phyloP scores from a whole-genome alignment of 2,888 invertebrate species.

The Clistopyga incitator region DNA sequence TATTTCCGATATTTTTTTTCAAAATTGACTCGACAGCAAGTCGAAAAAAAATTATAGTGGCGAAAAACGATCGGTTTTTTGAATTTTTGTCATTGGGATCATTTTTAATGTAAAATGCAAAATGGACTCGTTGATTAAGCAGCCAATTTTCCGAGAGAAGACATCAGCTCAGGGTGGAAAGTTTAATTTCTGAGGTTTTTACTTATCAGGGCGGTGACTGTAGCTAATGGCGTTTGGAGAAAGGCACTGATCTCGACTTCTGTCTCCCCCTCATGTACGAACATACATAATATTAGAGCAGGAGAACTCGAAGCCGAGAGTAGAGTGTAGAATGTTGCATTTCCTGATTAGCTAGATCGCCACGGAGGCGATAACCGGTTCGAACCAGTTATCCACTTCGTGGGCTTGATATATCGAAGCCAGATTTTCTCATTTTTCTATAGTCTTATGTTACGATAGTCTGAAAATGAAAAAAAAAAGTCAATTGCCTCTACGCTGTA shows the following conservation, averaged over 20 bases:
- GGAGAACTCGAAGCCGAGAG: slow-evolving; percentile 21
- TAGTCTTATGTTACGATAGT: not conserved
- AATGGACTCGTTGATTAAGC: no score
- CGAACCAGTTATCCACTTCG: slow-evolving; percentile 26
- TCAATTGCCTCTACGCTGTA: not conserved
- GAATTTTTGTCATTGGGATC: no score
- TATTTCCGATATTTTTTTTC: no score
- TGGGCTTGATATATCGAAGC: slow-evolving; percentile 1
- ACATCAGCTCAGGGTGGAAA: no score
- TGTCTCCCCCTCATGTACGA: not conserved
- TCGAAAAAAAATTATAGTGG: no score
- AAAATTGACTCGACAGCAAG: no score
- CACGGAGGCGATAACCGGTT: slow-evolving; percentile 59
- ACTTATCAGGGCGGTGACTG: not conserved
- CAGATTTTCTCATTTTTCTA: slow-evolving; percentile 3
- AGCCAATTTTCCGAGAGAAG: no score
- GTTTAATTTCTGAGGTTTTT: no score
- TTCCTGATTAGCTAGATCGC: slow-evolving; percentile 58
- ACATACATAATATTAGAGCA: not conserved
- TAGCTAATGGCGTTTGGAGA: slow-evolving; percentile 33
- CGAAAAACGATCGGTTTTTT: no score
- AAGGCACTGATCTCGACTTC: slow-evolving; percentile 43
- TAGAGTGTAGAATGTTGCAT: slow-evolving; percentile 55
- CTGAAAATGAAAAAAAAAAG: not conserved
- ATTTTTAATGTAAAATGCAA: no score